Percentiles rank a stretch among this genome's conserved stretches.
These are phyloP conservation scores for Budorcas taxicolor DNA, from an alignment of 2,113 vertebrate genomes.

Conservation along the genomic window DNA sequence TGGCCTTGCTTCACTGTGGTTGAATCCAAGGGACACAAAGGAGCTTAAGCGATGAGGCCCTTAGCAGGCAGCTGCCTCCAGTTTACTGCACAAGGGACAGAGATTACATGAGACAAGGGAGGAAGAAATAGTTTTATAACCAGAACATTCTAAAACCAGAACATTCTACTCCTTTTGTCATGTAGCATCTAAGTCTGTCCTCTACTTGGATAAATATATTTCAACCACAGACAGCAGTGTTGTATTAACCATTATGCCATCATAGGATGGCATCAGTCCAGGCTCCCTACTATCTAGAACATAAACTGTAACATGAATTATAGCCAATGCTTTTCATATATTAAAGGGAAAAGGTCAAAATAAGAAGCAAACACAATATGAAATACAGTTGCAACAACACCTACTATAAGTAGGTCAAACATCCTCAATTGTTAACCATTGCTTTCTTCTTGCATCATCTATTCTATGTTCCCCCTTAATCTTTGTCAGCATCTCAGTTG, in stretches of 20 bases:
- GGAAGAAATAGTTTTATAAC: background rate
- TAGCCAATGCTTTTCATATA: background rate
- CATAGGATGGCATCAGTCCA: background rate
- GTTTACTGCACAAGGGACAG: background rate
- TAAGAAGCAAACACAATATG: background rate
- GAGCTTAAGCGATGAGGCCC: background rate
- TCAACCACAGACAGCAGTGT: background rate
- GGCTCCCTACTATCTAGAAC: background rate
- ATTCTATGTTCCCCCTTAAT: background rate
- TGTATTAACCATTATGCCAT: background rate
- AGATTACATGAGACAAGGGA: background rate
- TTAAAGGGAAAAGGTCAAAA: background rate
- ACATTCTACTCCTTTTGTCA: background rate
- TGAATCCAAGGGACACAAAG: background rate
- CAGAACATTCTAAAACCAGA: background rate
- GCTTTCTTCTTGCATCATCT: background rate
- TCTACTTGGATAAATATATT: background rate
- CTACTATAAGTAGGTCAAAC: background rate
- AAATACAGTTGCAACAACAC: background rate
- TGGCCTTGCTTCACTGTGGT: background rate
- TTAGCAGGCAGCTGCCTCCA: background rate
- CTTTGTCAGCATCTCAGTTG: background rate
- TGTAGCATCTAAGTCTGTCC: background rate
- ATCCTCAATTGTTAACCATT: background rate
- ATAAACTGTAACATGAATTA: background rate